A percentile compares a stretch with the other conserved stretches of the same genome.
Evolutionary conservation across 2,113 vertebrate species (phyloP).

Genomic region (Nycticorax nycticorax): DNA sequence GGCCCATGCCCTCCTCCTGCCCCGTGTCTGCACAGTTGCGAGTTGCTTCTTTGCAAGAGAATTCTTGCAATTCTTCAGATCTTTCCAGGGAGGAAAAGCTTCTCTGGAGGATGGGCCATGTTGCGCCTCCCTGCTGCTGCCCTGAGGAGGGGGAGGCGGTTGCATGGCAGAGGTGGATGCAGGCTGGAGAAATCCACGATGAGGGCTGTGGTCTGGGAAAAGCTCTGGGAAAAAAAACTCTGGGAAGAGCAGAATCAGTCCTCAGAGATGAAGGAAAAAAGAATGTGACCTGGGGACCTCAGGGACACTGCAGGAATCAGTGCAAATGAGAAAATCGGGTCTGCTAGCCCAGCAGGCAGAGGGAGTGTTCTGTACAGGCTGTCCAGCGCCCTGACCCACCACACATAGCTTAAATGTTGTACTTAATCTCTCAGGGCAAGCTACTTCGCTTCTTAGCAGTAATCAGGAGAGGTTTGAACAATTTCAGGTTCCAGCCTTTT

Average conservation of each 20-base stretch:
- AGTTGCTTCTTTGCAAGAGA: not conserved
- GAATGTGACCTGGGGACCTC: not conserved
- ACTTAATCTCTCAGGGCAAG: not conserved
- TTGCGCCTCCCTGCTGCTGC: not conserved
- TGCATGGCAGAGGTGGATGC: no score
- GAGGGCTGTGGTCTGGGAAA: not conserved
- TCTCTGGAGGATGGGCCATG: not conserved
- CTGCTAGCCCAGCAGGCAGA: not conserved
- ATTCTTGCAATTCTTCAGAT: not conserved
- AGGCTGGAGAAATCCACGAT: fast-evolving
- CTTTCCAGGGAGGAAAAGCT: not conserved
- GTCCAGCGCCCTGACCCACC: not conserved
- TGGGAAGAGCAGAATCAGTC: not conserved
- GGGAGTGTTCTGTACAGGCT: no score
- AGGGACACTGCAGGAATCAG: not conserved
- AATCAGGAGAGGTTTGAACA: not conserved
- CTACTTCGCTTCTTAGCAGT: not conserved
- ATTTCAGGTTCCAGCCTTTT: not conserved
- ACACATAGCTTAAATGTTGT: fast-evolving
- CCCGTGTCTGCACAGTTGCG: fast-evolving
- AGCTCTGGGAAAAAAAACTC: not conserved
- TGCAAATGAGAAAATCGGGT: not conserved
- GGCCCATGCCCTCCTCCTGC: not conserved
- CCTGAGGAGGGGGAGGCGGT: not conserved
- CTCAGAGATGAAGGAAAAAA: not conserved